Percentiles rank a stretch among this genome's conserved stretches.
phyloP scores from a whole-genome alignment of 2,797 vertebrate species.

The Eurystomus glaucurus region DNA sequence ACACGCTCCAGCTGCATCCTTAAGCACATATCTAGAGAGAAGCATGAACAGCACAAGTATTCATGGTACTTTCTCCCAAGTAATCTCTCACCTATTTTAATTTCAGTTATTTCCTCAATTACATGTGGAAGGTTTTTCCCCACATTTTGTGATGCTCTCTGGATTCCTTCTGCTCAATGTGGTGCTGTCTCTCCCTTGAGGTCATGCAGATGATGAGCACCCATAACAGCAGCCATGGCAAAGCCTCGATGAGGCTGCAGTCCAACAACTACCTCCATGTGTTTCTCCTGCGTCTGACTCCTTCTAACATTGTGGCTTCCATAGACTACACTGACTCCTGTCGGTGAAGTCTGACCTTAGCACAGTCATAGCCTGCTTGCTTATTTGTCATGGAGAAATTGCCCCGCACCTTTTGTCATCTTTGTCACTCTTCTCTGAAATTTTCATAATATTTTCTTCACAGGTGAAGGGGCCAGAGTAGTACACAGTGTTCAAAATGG shows the following conservation, averaged over 20 bases:
- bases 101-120: background rate
- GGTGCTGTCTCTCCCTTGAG: background rate
- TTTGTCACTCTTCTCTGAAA: background rate
- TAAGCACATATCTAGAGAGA: background rate
- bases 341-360: background rate
- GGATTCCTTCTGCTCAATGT: background rate
- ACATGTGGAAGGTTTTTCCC: accelerated
- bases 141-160: background rate
- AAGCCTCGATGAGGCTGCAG: background rate
- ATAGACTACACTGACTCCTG: background rate
- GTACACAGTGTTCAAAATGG: accelerated
- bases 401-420: background rate
- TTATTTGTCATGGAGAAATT: background rate
- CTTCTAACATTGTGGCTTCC: background rate
- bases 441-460: background rate
- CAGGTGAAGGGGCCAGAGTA: background rate
- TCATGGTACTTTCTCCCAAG: background rate
- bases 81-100: background rate
- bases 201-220: background rate
- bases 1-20: background rate
- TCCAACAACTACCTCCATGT: background rate
- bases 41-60: background rate
- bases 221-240: background rate
- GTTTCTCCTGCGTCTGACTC: background rate
- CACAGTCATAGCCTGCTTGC: background rate